phyloP scores from a whole-genome alignment of 2,888 invertebrate species.

The Busseola fusca region DNA sequence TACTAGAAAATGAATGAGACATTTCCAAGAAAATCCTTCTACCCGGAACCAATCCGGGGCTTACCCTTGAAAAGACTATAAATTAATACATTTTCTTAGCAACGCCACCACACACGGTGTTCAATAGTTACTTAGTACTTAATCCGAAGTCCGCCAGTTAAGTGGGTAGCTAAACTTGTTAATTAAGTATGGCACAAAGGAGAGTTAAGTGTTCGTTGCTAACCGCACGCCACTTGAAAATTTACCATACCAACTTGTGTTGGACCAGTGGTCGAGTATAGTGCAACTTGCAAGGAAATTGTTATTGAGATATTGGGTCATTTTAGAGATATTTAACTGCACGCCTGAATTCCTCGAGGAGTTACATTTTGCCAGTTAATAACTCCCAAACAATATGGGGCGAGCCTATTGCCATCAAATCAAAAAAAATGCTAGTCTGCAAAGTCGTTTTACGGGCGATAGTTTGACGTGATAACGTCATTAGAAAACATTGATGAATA shows the following conservation, averaged over 20 bases:
- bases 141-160: slow-evolving; percentile 48
- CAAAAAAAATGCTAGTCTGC: too few relatives aligned
- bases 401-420: too few relatives aligned
- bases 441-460: too few relatives aligned
- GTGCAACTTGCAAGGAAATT: slow-evolving; percentile 22
- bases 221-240: slow-evolving; percentile 63
- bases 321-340: not conserved
- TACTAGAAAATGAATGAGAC: not conserved
- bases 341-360: not conserved
- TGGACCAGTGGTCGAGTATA: slow-evolving; percentile 25
- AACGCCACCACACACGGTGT: slow-evolving; percentile 29
- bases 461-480: too few relatives aligned
- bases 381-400: too few relatives aligned
- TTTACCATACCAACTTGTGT: slow-evolving; percentile 50
- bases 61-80: not conserved
- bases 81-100: slow-evolving; percentile 33
- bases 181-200: slow-evolving; percentile 66
- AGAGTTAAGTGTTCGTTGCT: slow-evolving; percentile 56
- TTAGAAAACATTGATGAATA: too few relatives aligned
- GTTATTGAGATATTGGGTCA: slow-evolving; percentile 12
- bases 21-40: not conserved
- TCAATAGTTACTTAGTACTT: slow-evolving; percentile 54
- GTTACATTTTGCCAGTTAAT: not conserved
- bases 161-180: slow-evolving; percentile 61
- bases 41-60: not conserved